Conservation (phyloP, 2,797 vertebrate genomes). For the Huso huso region DNA sequence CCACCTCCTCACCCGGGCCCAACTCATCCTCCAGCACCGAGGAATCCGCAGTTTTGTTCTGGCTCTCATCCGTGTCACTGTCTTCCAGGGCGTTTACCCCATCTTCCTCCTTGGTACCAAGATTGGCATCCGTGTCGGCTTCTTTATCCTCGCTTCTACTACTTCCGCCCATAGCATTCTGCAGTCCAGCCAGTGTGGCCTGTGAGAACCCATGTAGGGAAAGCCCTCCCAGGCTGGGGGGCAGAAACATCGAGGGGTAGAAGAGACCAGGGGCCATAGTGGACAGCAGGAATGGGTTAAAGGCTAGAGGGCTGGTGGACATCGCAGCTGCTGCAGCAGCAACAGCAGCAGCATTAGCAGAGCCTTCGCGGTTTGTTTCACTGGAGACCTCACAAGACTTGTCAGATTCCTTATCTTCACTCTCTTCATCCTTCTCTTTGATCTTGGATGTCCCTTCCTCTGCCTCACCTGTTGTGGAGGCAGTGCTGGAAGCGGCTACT, state of each 20-base stretch:
- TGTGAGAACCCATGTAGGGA: constrained; percentile 83
- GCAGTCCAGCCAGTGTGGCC: constrained; percentile 82
- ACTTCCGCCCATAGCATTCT: constrained; percentile 70
- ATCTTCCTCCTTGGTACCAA: constrained; percentile 38
- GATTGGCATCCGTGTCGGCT: constrained; percentile 39
- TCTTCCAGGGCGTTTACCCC: constrained; percentile 63
- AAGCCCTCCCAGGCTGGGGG: constrained; percentile 84
- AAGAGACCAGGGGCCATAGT: constrained; percentile 94
- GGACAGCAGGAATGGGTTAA: constrained; percentile 96
- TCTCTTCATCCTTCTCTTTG: constrained; percentile 52
- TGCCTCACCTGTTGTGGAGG: constrained; percentile 31
- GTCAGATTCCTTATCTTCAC: constrained; percentile 56
- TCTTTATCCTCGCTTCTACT: constrained; percentile 57
- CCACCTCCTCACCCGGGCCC: constrained; percentile 73
- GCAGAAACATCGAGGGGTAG: constrained; percentile 97
- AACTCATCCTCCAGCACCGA: constrained; percentile 70
- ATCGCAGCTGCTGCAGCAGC: constrained; percentile 70
- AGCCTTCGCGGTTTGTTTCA: constrained; percentile 40
- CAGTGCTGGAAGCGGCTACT: constrained; percentile 52
- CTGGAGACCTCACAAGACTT: constrained; percentile 50
- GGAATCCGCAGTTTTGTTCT: constrained; percentile 77
- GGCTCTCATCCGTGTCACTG: constrained; percentile 81
- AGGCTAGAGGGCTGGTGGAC: constrained; percentile 83
- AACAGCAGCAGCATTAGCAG: constrained; percentile 47
- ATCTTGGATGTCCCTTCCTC: constrained; percentile 58